A percentile compares a stretch with the other conserved stretches of the same genome.
phyloP scores from a whole-genome alignment of 2,797 vertebrate species.

The Urosaurus nigricauda region DNA sequence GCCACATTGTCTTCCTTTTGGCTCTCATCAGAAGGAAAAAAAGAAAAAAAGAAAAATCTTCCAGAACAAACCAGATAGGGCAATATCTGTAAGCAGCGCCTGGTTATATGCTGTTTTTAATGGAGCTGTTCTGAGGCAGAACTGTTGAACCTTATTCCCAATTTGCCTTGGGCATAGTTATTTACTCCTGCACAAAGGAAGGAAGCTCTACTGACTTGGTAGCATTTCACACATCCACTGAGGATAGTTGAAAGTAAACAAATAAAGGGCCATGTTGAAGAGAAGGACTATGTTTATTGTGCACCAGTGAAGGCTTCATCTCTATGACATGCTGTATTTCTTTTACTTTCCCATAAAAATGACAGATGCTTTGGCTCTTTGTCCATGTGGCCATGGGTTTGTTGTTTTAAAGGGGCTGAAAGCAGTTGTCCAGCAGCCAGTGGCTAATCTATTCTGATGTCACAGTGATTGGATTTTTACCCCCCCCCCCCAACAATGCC shows the following conservation, averaged over 20 bases:
- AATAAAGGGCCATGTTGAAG: constrained; percentile 24
- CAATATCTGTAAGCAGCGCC: constrained; percentile 12
- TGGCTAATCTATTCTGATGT: constrained; percentile 11
- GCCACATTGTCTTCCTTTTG: constrained; percentile 59
- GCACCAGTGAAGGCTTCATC: constrained; percentile 16
- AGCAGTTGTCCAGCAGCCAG: constrained; percentile 5
- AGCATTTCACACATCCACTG: constrained; percentile 24
- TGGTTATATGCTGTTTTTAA: constrained; percentile 9
- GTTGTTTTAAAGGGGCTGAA: background rate
- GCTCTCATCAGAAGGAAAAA: background rate
- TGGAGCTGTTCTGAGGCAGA: constrained; percentile 26
- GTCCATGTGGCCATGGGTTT: background rate
- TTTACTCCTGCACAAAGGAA: constrained; percentile 27
- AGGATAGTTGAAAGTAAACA: constrained; percentile 33
- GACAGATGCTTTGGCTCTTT: constrained; percentile 25
- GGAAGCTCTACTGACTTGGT: constrained; percentile 28
- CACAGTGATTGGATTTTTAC: background rate
- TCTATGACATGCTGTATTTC: constrained; percentile 22
- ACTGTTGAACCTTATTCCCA: constrained; percentile 54
- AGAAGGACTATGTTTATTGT: constrained; percentile 12
- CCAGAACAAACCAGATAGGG: constrained; percentile 39
- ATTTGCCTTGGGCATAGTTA: background rate
- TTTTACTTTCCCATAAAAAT: constrained; percentile 28
- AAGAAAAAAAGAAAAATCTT: constrained; percentile 14
- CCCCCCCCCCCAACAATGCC: background rate